These are phyloP conservation scores for Anolis carolinensis DNA, from an alignment of 2,113 vertebrate species.

Conservation along the genomic window DNA sequence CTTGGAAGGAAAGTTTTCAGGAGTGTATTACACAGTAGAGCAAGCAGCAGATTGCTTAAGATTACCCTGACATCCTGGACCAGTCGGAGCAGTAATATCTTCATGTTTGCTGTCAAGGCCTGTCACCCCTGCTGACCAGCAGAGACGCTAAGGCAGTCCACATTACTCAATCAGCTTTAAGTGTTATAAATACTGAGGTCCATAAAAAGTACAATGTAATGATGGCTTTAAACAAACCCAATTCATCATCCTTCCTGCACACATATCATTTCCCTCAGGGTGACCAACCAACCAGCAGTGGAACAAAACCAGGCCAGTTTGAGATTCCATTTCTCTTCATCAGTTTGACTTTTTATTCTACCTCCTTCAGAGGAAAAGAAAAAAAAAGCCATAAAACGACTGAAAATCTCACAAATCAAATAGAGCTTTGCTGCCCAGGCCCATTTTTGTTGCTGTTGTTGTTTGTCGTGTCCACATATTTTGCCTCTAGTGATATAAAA, in stretches of 20 bases:
- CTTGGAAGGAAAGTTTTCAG: conserved; percentile 77
- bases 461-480: conserved; percentile 63
- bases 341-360: conserved; percentile 68
- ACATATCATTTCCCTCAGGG: conserved; percentile 78
- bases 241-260: conserved; percentile 83
- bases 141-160: conserved; percentile 71
- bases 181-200: conserved; percentile 88
- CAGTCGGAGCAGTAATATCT: conserved; percentile 82
- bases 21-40: conserved; percentile 88
- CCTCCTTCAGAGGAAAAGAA: conserved; percentile 43
- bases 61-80: conserved; percentile 85
- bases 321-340: conserved; percentile 70
- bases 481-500: conserved; percentile 67
- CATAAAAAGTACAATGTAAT: conserved; percentile 88
- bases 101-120: conserved; percentile 87
- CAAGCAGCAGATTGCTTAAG: conserved; percentile 90
- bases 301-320: conserved; percentile 61
- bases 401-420: conserved; percentile 69
- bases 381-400: conserved; percentile 62
- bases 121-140: conserved; percentile 87
- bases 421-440: conserved; percentile 31
- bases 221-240: conserved; percentile 89
- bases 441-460: conserved; percentile 51
- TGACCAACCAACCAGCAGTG: conserved; percentile 76
- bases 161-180: conserved; percentile 84